These are phyloP conservation scores for Dryoscopus gambensis DNA, from an alignment of 2,113 vertebrate genomes.

Conservation along the genomic window DNA sequence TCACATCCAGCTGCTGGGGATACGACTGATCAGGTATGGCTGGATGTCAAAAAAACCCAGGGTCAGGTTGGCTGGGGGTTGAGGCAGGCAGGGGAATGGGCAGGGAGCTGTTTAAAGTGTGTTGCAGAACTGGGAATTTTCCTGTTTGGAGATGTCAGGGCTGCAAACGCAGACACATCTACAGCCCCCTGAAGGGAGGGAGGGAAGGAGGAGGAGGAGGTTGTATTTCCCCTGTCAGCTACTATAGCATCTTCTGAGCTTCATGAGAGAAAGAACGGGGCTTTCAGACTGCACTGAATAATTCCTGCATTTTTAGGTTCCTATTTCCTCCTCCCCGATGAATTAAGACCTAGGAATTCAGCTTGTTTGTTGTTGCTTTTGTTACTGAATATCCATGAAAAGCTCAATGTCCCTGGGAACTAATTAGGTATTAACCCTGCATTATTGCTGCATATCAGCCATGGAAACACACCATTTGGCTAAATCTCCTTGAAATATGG, in stretches of 20 bases:
- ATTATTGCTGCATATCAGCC: slow-evolving; percentile 58
- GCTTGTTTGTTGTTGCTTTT: slow-evolving; percentile 64
- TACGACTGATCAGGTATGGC: slow-evolving; percentile 39
- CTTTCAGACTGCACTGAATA: background rate
- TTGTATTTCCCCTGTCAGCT: slow-evolving; percentile 3
- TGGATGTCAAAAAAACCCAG: background rate
- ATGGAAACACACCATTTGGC: slow-evolving; percentile 40
- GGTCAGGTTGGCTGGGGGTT: background rate
- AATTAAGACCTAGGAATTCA: slow-evolving; percentile 49
- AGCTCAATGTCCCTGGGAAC: slow-evolving; percentile 68
- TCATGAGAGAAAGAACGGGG: background rate
- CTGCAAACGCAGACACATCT: background rate
- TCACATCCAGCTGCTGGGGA: slow-evolving; percentile 51
- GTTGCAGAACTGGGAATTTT: slow-evolving; percentile 13
- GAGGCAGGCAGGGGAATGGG: background rate
- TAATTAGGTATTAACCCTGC: slow-evolving; percentile 71
- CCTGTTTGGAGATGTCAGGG: slow-evolving; percentile 38
- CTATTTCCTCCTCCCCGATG: background rate
- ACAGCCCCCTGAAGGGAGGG: background rate
- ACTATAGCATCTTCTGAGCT: background rate
- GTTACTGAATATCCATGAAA: slow-evolving; percentile 74
- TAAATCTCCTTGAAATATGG: slow-evolving; percentile 64
- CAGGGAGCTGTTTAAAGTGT: slow-evolving; percentile 19
- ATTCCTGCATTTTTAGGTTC: slow-evolving; percentile 39
- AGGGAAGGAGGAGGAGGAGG: background rate